These are phyloP conservation scores for Zosterops lateralis DNA, from an alignment of 2,113 vertebrate genomes.

Conservation along the genomic window DNA sequence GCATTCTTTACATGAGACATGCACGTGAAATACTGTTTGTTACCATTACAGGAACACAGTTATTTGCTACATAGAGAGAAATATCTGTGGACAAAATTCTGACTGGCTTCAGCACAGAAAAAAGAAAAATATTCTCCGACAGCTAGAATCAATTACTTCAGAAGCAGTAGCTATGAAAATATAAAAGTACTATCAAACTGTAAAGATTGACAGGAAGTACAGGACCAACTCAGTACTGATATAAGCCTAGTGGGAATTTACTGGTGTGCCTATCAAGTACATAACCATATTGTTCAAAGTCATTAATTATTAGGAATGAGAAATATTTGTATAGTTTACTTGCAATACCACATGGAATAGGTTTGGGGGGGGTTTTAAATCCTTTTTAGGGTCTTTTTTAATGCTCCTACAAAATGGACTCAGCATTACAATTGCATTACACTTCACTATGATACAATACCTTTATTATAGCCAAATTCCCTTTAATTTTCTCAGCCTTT, in stretches of 20 bases:
- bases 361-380: not conserved
- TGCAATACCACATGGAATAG: not conserved
- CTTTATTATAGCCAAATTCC: slow-evolving; percentile 37
- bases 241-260: not conserved
- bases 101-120: not conserved
- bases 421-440: not conserved
- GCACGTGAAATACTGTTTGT: not conserved
- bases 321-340: not conserved
- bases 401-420: not conserved
- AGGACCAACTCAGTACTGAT: not conserved
- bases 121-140: not conserved
- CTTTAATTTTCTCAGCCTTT: slow-evolving; percentile 39
- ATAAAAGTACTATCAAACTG: not conserved
- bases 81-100: not conserved
- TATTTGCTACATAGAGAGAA: not conserved
- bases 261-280: not conserved
- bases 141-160: not conserved
- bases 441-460: slow-evolving; percentile 33
- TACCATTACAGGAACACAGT: not conserved
- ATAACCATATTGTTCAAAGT: not conserved
- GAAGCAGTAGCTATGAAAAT: not conserved
- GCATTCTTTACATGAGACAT: not conserved
- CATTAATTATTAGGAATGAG: not conserved
- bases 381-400: not conserved
- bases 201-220: not conserved